Conservation (phyloP, 2,113 vertebrate species). For the Callaeas wilsoni region DNA sequence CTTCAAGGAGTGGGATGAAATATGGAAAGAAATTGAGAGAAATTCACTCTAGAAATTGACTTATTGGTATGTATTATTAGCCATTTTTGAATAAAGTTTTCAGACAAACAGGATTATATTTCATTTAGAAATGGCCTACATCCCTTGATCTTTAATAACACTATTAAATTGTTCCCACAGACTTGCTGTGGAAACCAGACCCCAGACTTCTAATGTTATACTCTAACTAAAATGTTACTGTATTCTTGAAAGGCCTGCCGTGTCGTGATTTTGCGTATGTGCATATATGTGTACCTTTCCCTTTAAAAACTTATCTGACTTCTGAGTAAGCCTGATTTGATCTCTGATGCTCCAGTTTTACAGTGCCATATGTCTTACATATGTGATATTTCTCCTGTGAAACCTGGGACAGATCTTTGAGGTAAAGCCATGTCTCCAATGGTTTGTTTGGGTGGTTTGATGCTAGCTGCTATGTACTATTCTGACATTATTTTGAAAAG, state of each 20-base stretch:
- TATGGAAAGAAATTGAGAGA: background rate
- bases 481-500: constrained; percentile 1
- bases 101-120: background rate
- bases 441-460: constrained; percentile 47
- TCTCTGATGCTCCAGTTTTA: background rate
- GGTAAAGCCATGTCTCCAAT: background rate
- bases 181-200: background rate
- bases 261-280: background rate
- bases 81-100: background rate
- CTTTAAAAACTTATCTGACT: background rate
- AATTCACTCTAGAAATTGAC: background rate
- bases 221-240: background rate
- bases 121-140: background rate
- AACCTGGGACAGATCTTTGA: background rate
- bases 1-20: background rate
- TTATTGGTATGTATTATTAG: background rate
- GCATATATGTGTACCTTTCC: background rate
- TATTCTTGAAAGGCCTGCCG: background rate
- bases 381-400: background rate
- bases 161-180: background rate
- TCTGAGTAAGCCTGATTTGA: background rate
- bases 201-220: background rate
- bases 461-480: background rate
- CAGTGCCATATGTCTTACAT: background rate
- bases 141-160: background rate